Percentiles rank a stretch among this genome's conserved stretches.
These are phyloP conservation scores for Tragelaphus oryx DNA, from an alignment of 2,797 vertebrate species.

Conservation along the genomic window DNA sequence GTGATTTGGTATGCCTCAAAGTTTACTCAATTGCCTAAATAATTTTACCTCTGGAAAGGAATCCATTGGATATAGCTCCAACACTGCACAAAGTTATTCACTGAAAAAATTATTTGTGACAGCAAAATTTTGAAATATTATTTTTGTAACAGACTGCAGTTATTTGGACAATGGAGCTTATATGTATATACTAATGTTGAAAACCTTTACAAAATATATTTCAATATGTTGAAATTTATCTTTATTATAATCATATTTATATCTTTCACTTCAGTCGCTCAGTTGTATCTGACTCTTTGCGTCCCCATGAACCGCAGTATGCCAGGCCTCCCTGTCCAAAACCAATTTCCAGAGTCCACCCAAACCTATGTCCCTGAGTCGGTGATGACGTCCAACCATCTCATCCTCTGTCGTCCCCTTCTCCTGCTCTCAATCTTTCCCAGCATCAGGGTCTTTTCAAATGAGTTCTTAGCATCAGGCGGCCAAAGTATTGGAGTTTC, in stretches of 20 bases:
- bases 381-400: neutral
- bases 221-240: neutral
- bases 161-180: neutral
- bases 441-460: neutral
- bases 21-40: neutral
- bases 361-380: neutral
- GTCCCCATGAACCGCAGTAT: neutral
- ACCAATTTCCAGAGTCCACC: neutral
- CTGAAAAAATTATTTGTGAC: neutral
- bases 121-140: neutral
- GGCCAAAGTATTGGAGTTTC: neutral
- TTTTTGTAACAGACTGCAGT: neutral
- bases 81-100: neutral
- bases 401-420: neutral
- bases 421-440: neutral
- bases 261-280: neutral
- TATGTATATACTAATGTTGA: neutral
- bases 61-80: neutral
- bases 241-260: neutral
- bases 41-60: neutral
- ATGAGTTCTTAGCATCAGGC: neutral
- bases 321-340: neutral
- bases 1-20: neutral
- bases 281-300: fast-evolving
- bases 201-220: neutral